phyloP scores from a whole-genome alignment of 1,140 invertebrate genomes.

The Muscidifurax raptorellus region DNA sequence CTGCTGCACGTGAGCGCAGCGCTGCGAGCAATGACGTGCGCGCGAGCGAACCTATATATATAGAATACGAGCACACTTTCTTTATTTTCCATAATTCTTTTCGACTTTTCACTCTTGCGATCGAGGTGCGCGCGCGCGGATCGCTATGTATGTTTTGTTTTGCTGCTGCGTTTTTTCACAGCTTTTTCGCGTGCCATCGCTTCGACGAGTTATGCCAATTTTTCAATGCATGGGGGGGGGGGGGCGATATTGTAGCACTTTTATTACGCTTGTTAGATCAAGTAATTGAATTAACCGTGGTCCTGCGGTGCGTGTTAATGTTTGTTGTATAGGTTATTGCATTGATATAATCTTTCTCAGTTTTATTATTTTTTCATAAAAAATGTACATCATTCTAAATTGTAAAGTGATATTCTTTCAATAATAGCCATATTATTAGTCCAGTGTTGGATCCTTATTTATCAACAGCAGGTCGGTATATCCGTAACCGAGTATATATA shows the following conservation, averaged over 20 bases:
- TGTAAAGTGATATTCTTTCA: not conserved
- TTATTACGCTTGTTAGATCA: not conserved
- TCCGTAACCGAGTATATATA: too few relatives aligned
- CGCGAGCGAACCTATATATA: not conserved
- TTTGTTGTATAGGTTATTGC: too few relatives aligned
- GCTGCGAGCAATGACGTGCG: slow-evolving; percentile 53
- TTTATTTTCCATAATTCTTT: slow-evolving; percentile 50
- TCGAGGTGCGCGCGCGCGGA: not conserved
- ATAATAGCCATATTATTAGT: not conserved
- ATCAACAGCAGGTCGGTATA: too few relatives aligned
- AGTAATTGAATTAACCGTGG: not conserved
- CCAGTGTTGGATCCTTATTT: not conserved
- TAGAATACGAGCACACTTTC: slow-evolving; percentile 40
- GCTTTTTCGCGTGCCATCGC: not conserved
- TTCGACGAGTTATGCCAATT: not conserved
- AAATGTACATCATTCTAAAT: too few relatives aligned
- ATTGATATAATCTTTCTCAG: too few relatives aligned
- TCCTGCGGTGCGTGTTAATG: too few relatives aligned
- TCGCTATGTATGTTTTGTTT: not conserved
- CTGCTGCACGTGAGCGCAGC: slow-evolving; percentile 71
- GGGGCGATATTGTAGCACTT: not conserved
- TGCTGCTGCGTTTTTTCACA: not conserved
- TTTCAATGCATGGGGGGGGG: not conserved
- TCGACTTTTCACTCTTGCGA: slow-evolving; percentile 13
- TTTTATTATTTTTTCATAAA: too few relatives aligned